Base-by-base conservation (phyloP, 2,113 vertebrate genomes). In the human region DNA sequence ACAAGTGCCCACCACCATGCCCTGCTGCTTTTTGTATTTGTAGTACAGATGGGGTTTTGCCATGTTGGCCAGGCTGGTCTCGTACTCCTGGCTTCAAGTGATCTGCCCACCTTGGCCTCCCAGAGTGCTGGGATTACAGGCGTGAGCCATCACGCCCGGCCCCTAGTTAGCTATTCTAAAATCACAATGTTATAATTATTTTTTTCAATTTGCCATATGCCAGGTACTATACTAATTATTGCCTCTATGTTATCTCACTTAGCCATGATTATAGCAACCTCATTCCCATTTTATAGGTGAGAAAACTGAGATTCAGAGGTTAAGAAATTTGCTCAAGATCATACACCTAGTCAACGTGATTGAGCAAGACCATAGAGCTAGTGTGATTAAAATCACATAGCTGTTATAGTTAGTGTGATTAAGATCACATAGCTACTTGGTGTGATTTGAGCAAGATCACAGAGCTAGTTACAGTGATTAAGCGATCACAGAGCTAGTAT, bases 161-260 rank as follows among this genome's bases (percentile, higher is more conserved):
- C 27, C 59, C 79, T 79, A 45, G 23, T n/a, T 76, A 83, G 10
- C 7, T 22, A 45, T 23, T 68, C 20, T 48, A 81, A 81, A 86
- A 94, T n/a, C 35, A 83, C 38, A 70, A 23, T 45, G 16, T 52
- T 73, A 45, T 17, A 68, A 48, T 87, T 48, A n/a, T 90, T 90
- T 32, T 92, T 78, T 78, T 95, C 96, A 92, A 35, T 83, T 96
- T 92, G 48, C 68, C n/a, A 27, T 40, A 68, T 55, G 38, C 30
- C 66, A 52, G 32, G 7, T 79, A 85, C 38, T 76, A 1, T 38
- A 48, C 14, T 61, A 70, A 97, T 78, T 38, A 61, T 40, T 94
- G 95, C 32, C 66, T 88, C 17, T 57, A 88, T 9, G 4, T 82
- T 57, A 76, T 52, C 40, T 78, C 79, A 90, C 55, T 86, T 95